Base-by-base conservation (phyloP, 2,888 invertebrate genomes). In the Vesta saturnalis region DNA sequence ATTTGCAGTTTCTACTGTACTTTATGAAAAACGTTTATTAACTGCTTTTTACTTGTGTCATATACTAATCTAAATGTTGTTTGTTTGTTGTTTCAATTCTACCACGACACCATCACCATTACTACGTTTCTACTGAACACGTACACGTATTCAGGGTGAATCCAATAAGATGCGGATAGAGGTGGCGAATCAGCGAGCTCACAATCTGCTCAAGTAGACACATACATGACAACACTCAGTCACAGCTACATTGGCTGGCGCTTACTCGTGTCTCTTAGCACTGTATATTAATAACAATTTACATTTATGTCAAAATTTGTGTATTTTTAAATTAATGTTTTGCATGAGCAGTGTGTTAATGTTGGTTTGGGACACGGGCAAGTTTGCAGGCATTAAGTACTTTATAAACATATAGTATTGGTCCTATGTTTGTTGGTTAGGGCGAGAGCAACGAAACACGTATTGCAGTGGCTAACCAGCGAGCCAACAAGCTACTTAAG, bases 81-180 rank as follows among this genome's bases (percentile, higher is more conserved):
- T 62, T 67, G 61, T 63, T 67, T 67, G 56, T 58, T 60, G 61
- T 70, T 70, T 58, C 70, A 70, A 70, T 59, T 64, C 60, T 59
- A 64, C 66, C 63, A 64, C 61, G 60, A 70, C 70, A 63, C 65
- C 19, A 60, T 39, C 47, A 68, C 58, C 60, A 63, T 43, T 63
- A 69, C 69, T 52, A 66, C 63, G 66, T 39, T 35, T 67, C 65
- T 60, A 70, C 63, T 66, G 66, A 65, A 66, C 66, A 70, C 62
- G 66, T 60, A 73, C 72, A 76, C 76, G 60, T 64, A 69, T 69
- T 60, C 87, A 92, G 91, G 94, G 92, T 79, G 93, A 93, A 86
- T 94, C 96, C 79, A 97, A 97, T 87, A 95, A 96, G 88, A 93
- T 93, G 83, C 93, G 97, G 89, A 96, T 97, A 92, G 93, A 93